Evolutionary conservation across 2,888 invertebrate species (phyloP).

Genomic region (Tetropium fuscum): DNA sequence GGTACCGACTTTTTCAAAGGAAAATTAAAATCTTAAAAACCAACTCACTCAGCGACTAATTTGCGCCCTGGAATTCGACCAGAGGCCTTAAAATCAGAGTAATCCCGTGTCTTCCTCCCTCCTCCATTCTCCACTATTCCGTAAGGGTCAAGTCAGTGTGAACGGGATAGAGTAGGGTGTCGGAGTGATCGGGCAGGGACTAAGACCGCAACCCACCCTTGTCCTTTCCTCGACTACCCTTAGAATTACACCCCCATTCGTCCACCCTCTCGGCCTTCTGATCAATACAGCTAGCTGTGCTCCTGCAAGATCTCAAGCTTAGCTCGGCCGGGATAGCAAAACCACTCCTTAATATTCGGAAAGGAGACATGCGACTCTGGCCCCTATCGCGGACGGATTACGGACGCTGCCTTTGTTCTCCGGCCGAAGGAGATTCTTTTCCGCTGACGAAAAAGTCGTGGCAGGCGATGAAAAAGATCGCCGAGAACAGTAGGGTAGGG

Average conservation of each 20-base stretch:
- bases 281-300: constrained; percentile 67
- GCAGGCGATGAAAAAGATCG: constrained; percentile 42
- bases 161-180: constrained; percentile 55
- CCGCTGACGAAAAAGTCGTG: constrained; percentile 42
- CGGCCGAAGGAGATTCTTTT: constrained; percentile 44
- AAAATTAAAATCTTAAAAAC: not conserved
- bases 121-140: constrained; percentile 45
- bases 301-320: constrained; percentile 68
- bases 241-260: constrained; percentile 55
- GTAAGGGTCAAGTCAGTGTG: constrained; percentile 55
- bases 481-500: constrained; percentile 33
- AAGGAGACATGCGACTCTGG: constrained; percentile 58
- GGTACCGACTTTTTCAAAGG: not conserved
- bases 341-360: constrained; percentile 65
- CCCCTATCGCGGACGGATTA: constrained; percentile 48
- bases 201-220: constrained; percentile 67
- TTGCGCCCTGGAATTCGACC: not conserved
- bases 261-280: constrained; percentile 58
- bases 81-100: constrained; percentile 20
- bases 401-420: constrained; percentile 54
- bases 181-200: constrained; percentile 61
- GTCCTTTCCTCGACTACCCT: constrained; percentile 65
- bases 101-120: constrained; percentile 35
- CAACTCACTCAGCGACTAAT: not conserved
- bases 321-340: constrained; percentile 65